Conservation (phyloP, 2,113 vertebrate species). For the Pycnonotus jocosus region DNA sequence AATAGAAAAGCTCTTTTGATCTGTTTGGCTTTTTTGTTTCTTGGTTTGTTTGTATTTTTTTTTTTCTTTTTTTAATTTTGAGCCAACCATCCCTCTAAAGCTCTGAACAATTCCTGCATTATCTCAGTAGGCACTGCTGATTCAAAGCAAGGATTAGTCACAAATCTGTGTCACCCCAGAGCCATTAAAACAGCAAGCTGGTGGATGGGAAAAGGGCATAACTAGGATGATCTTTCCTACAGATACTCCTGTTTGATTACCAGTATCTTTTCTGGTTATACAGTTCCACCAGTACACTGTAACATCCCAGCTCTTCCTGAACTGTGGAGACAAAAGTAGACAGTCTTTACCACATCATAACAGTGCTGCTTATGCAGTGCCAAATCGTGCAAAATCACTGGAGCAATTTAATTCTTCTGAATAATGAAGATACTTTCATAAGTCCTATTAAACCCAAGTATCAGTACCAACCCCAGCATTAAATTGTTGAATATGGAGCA, state of each 20-base stretch:
- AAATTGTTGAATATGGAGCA: neutral
- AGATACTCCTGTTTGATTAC: neutral
- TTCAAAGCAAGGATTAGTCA: slow-evolving; percentile 5
- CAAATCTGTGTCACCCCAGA: neutral
- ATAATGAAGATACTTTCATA: neutral
- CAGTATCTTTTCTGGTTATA: neutral
- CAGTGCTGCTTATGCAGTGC: neutral
- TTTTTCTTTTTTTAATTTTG: neutral
- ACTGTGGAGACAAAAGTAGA: neutral
- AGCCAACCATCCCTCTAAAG: neutral
- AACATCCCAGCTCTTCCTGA: neutral
- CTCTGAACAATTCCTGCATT: neutral
- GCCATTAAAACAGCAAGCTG: neutral
- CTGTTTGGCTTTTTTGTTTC: neutral
- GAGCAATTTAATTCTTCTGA: neutral
- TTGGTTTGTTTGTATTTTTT: neutral
- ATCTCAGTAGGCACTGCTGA: neutral
- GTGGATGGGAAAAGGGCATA: neutral
- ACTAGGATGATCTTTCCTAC: neutral
- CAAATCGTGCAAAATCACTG: neutral
- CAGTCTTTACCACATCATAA: neutral
- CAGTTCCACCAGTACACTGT: neutral
- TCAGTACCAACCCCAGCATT: neutral
- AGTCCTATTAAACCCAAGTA: neutral
- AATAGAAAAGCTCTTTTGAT: neutral